Evolutionary conservation across 2,888 invertebrate genomes (phyloP).

Genomic region (Byasa hedistus): DNA sequence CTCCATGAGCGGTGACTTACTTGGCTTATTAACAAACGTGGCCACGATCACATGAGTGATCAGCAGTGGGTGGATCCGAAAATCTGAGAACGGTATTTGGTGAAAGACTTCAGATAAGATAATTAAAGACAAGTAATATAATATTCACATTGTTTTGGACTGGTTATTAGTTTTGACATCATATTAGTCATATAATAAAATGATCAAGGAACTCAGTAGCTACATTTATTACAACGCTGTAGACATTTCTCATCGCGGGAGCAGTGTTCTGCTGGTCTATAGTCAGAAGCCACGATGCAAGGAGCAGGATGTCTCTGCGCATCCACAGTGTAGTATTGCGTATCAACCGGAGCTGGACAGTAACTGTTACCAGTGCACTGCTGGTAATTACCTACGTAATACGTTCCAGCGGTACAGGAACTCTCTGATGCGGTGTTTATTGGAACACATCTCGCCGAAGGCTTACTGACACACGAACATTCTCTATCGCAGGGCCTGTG

Average conservation of each 20-base stretch:
- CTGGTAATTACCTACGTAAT: conserved; percentile 10
- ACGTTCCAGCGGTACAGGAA: conserved; percentile 27
- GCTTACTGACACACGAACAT: conserved; percentile 34
- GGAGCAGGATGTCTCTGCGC: not conserved
- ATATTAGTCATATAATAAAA: no score
- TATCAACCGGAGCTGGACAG: conserved; percentile 13
- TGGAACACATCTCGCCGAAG: conserved; percentile 35
- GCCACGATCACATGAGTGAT: no score
- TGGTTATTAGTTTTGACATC: no score
- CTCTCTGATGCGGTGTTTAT: conserved; percentile 38
- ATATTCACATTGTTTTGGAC: no score
- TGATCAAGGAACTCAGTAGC: no score
- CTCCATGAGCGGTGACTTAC: no score
- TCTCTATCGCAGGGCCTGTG: conserved; percentile 29
- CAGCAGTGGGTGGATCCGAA: no score
- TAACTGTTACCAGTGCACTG: conserved; percentile 5
- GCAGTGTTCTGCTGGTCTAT: conserved; percentile 1
- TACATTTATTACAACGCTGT: conserved; percentile 16
- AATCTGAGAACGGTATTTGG: no score
- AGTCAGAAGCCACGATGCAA: conserved; percentile 9
- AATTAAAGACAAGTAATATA: no score
- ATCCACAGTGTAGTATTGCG: conserved; percentile 23
- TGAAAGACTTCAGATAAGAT: no score
- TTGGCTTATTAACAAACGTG: no score
- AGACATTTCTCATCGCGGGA: conserved; percentile 10